Base-by-base conservation (phyloP, 2,888 invertebrate species). In the Enoplolaimus lenunculus region DNA sequence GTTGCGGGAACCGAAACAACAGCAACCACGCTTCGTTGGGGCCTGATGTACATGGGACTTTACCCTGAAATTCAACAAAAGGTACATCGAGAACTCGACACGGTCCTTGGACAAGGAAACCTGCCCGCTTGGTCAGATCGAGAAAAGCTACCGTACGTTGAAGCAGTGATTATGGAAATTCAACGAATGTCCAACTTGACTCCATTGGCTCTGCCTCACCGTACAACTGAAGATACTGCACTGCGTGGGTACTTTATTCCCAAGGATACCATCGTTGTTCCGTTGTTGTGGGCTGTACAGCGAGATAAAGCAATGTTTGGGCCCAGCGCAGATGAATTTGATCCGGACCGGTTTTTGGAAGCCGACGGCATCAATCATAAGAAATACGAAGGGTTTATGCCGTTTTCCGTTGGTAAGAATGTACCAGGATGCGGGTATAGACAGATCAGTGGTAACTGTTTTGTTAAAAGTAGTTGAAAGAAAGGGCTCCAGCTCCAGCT, bases 41-140 rank as follows among this genome's bases (percentile, higher is more conserved):
- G 33, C 13, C 29, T 74, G 21, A 57, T 74, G 13, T 60, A 64
- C n/a, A 57, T 74, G 31, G 30, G 59, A 30, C 16, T 59, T 21
- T 69, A 66, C 34, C 74, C 74, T 1, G 31, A 73, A 26, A 13
- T 73, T 76, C 70, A 80, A 78, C 70, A 76, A 33, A 74, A 72
- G 45, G 76, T 79, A 0, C 75, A 78, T 70, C 60, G 70, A 1
- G 81, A 81, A 72, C 75, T 80, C 26, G 71, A 71, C 2, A 31
- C 72, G 1, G 68, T 71, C 2, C 74, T 77, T 26, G 79, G 79
- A 2, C 13, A 73, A 2, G 73, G 72, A 0, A 73, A 75, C 13
- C 69, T 71, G 7, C 68, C 68, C 7, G 3, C 26, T 2, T 33
- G 34, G 28, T 13, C 60, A 21, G 62, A 68, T 28, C 33, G 68